A percentile compares a stretch with the other conserved stretches of the same genome.
Conservation (phyloP, 2,113 vertebrate genomes). For the Ctenodactylus gundi region DNA sequence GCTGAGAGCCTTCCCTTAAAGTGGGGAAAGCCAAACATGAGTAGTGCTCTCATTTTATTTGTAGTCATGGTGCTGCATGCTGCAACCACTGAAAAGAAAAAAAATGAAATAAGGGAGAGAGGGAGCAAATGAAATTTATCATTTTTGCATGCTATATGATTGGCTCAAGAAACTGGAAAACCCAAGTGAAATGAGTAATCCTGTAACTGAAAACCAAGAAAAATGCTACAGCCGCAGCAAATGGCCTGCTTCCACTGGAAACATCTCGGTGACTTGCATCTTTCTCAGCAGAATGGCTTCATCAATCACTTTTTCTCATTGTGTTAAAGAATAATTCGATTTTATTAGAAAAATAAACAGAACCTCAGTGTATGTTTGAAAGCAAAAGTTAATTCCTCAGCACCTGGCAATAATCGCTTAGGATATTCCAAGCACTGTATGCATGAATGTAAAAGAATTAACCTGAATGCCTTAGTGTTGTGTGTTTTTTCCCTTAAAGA, state of each 20-base stretch:
- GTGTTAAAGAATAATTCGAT: neutral
- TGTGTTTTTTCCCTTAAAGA: neutral
- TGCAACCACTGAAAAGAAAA: neutral
- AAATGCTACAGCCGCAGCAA: neutral
- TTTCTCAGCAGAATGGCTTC: neutral
- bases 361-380: neutral
- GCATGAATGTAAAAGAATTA: neutral
- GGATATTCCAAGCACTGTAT: neutral
- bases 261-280: neutral
- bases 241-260: neutral
- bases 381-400: neutral
- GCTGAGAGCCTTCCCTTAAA: neutral
- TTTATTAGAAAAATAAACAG: neutral
- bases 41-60: neutral
- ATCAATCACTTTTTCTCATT: neutral
- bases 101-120: neutral
- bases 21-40: neutral
- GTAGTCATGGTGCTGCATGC: neutral
- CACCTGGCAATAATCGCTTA: neutral
- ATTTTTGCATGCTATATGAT: neutral
- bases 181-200: neutral
- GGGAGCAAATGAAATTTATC: neutral
- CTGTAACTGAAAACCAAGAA: neutral
- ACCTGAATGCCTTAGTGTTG: neutral
- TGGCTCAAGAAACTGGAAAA: neutral